Evolutionary conservation across 2,888 invertebrate genomes (phyloP), one percentile per base, ranked within the genome.

Genomic region (Dynastes tityus): DNA sequence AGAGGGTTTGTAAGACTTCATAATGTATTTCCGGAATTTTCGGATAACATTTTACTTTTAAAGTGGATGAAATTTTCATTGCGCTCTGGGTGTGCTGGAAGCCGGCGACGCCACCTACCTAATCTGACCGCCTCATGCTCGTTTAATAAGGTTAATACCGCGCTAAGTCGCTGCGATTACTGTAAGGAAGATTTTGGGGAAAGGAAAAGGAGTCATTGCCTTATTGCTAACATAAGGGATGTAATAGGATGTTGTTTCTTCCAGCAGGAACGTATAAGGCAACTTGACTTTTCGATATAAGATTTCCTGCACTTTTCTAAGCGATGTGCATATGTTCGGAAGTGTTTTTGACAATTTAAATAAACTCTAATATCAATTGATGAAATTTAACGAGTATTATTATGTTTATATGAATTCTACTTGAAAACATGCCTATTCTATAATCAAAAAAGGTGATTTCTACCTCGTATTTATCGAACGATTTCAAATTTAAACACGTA

Each of bases 1-100:
- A 86, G 86, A 87, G 87, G 87, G 87, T 85, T 82, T 82, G 83
- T 86, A 85, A 83, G 81, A 82, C 82, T 83, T 83, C 82, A 84
- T 83, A 83, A 82, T 83, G 83, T 83, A 83, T 84, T 83, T 83
- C 81, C 82, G 80, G 81, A 80, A 81, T 81, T 82, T 81, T 78
- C 82, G 80, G 79, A 81, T 81, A 81, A 81, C 82, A 78, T 83
- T 82, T 80, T 80, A 80, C 77, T 79, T 79, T 79, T 79, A 77
- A 79, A 79, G 63, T 53, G 79, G 76, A 79, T 76, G 76, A 75
- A 76, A 79, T 76, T 76, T 79, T 70, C 76, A 70, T 76, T 74
- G 29, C 61, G 49, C 22, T 1, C 13, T 16, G 55, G 55, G 29
- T 29, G 53, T 40, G 32, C 5, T 65, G 55, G 16, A n/a, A 13